phyloP scores from a whole-genome alignment of 92 coral and sea anemone species.

The Epizoanthus scotinus region DNA sequence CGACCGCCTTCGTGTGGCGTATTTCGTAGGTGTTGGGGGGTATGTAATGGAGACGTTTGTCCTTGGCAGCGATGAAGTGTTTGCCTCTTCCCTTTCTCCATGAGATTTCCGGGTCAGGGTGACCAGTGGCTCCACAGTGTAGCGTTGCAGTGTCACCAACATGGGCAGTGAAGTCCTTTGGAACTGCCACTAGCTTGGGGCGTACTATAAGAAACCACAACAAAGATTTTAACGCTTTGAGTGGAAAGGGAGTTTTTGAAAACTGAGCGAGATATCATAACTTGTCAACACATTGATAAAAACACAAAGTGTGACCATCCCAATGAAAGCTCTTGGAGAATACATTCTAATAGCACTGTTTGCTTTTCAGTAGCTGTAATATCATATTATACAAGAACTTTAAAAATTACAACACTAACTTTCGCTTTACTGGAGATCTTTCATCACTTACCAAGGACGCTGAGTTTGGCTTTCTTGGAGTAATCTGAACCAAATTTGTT shows the following conservation, averaged over 20 bases:
- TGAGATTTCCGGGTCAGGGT: conserved; percentile 62
- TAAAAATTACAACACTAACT: too few species aligned
- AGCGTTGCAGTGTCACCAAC: conserved; percentile 61
- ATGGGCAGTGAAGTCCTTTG: conserved; percentile 49
- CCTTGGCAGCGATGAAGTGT: conserved; percentile 69
- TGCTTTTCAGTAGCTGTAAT: too few species aligned
- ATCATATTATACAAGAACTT: too few species aligned
- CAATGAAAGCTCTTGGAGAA: too few species aligned
- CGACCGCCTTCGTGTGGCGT: conserved; percentile 57
- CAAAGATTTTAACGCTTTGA: too few species aligned
- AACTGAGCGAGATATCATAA: too few species aligned
- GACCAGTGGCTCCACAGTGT: conserved; percentile 70
- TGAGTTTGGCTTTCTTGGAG: conserved; percentile 68
- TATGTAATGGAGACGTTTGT: conserved; percentile 51
- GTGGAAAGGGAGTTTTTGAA: too few species aligned
- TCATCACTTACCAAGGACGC: conserved; percentile 61
- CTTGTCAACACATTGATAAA: too few species aligned
- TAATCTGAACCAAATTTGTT: conserved; percentile 55
- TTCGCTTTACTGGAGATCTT: too few species aligned
- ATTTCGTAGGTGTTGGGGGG: conserved; percentile 47
- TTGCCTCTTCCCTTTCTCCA: conserved; percentile 79
- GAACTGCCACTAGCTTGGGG: conserved; percentile 55
- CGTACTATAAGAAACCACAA: conserved; percentile 44
- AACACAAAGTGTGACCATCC: too few species aligned
- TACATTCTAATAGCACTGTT: too few species aligned